Conservation (phyloP, 1,140 invertebrate genomes). For the Paralvinella palmiformis region DNA sequence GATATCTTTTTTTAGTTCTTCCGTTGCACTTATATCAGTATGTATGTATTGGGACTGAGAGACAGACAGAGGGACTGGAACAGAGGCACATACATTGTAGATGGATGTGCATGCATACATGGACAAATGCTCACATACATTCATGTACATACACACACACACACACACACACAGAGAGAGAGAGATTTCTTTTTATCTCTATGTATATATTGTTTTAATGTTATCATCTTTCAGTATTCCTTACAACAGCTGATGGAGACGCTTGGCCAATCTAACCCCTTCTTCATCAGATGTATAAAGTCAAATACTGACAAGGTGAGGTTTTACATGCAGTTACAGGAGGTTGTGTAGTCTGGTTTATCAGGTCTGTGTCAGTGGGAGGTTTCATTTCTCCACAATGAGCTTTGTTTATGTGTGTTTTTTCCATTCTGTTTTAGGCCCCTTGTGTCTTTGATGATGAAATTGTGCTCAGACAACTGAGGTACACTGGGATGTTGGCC, state of each 20-base stretch:
- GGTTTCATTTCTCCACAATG: no score
- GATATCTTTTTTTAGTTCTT: no score
- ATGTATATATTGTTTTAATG: conserved; percentile 6
- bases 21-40: no score
- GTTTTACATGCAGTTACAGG: background rate
- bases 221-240: conserved; percentile 75
- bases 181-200: background rate
- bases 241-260: conserved; percentile 87
- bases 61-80: no score
- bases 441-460: conserved; percentile 90
- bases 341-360: background rate
- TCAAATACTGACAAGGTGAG: conserved; percentile 81
- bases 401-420: no score
- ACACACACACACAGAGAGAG: no score
- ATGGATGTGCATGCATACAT: no score
- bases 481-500: conserved; percentile 94
- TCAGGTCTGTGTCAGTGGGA: no score
- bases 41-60: no score
- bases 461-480: conserved; percentile 77
- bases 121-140: no score
- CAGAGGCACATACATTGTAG: no score
- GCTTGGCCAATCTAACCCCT: conserved; percentile 89
- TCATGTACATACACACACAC: no score
- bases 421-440: conserved; percentile 58
- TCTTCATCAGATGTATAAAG: conserved; percentile 95